phyloP scores from a whole-genome alignment of 2,797 vertebrate genomes.

The Microchirus variegatus region DNA sequence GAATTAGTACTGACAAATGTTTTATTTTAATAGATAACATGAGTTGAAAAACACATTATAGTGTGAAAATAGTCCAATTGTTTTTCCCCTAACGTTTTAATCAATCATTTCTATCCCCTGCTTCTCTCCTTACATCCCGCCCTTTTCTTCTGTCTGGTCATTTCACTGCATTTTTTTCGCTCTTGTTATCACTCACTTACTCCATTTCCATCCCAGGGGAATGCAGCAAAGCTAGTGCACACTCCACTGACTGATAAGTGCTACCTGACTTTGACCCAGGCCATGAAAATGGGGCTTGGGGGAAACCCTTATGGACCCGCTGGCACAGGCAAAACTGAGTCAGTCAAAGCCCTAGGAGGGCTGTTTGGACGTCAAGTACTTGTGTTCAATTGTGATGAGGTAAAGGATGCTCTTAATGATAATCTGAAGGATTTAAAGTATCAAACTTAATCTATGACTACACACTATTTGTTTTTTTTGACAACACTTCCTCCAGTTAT shows the following conservation, averaged over 20 bases:
- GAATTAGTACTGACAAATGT: background rate
- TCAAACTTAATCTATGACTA: background rate
- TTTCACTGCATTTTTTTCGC: slow-evolving; percentile 5
- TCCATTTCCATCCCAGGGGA: slow-evolving; percentile 82
- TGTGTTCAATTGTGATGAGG: slow-evolving; percentile 99
- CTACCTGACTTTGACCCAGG: slow-evolving; percentile 96
- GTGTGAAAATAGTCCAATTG: slow-evolving; percentile 6
- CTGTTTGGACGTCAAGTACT: slow-evolving; percentile 96
- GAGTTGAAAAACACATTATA: slow-evolving; percentile 11
- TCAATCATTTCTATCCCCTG: slow-evolving; percentile 24
- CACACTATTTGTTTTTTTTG: background rate
- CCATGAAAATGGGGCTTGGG: slow-evolving; percentile 97
- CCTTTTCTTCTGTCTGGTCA: slow-evolving; percentile 8
- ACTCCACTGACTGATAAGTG: slow-evolving; percentile 98
- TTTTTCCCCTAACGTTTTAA: slow-evolving; percentile 12
- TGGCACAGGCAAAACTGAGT: slow-evolving; percentile 98
- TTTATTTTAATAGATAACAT: background rate
- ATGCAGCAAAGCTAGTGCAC: slow-evolving; percentile 93
- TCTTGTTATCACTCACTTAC: slow-evolving; percentile 17
- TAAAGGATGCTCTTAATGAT: slow-evolving; percentile 52
- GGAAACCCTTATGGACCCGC: slow-evolving; percentile 98
- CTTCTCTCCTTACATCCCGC: slow-evolving; percentile 10
- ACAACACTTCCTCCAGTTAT: background rate
- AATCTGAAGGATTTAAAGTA: background rate
- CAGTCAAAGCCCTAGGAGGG: slow-evolving; percentile 95